Percentiles rank a stretch among this genome's conserved stretches.
These are phyloP conservation scores for Tolmerus cingulatus DNA, from an alignment of 2,888 invertebrate species.

Conservation along the genomic window DNA sequence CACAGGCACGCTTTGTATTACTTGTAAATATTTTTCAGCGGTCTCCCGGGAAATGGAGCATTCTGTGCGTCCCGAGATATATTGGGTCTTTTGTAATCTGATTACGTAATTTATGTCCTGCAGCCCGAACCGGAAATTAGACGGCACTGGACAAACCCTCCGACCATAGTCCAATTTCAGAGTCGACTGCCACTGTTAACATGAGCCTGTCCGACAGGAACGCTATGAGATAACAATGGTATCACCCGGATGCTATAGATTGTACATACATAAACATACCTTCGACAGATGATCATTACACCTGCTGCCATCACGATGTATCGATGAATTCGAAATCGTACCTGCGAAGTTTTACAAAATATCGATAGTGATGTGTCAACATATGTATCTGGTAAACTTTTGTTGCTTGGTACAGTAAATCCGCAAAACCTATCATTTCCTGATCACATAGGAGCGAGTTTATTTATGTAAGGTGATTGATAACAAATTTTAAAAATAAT, in stretches of 20 bases:
- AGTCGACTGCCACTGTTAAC: background rate
- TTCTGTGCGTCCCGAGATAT: background rate
- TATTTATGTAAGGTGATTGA: too few species aligned
- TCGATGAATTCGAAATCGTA: background rate
- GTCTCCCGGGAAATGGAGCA: background rate
- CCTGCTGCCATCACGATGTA: background rate
- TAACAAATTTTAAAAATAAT: too few species aligned
- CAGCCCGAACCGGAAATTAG: background rate
- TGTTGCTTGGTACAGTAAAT: too few species aligned
- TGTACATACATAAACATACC: background rate
- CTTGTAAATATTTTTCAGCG: background rate
- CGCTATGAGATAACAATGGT: background rate
- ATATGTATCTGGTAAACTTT: too few species aligned
- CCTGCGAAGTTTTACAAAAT: too few species aligned
- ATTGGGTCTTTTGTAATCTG: slow-evolving; percentile 8
- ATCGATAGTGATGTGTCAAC: too few species aligned
- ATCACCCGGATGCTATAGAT: background rate
- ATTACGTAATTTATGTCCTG: slow-evolving; percentile 10
- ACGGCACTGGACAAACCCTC: background rate
- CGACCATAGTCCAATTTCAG: background rate
- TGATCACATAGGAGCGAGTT: too few species aligned
- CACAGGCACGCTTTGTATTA: background rate
- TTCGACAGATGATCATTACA: background rate
- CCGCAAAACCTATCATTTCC: too few species aligned
- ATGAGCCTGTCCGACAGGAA: background rate